phyloP scores from a whole-genome alignment of 1,140 invertebrate species.

The Chionoecetes opilio region DNA sequence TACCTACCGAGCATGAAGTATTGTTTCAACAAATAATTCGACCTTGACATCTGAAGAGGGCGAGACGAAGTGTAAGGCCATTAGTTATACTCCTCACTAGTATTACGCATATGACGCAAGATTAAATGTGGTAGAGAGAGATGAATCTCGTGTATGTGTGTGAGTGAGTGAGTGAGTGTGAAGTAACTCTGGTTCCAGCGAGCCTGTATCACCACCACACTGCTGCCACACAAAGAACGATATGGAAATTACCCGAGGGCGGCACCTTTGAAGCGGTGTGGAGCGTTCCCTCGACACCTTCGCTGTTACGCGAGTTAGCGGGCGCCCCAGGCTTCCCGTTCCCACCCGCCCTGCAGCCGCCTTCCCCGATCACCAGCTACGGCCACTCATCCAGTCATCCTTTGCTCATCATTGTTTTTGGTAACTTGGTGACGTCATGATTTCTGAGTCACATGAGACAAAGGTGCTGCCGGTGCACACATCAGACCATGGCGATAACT shows the following conservation, averaged over 20 bases:
- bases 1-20: no score
- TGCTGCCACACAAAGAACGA: constrained; percentile 76
- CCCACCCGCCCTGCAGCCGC: constrained; percentile 3
- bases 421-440: not conserved
- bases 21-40: not conserved
- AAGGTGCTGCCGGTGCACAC: not conserved
- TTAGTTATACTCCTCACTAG: not conserved
- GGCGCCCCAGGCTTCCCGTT: constrained; percentile 41
- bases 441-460: not conserved
- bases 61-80: not conserved
- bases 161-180: constrained; percentile 24
- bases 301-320: constrained; percentile 76
- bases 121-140: not conserved
- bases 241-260: constrained; percentile 79
- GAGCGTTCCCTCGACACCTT: constrained; percentile 76
- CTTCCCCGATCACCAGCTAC: constrained; percentile 2
- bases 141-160: constrained; percentile 19
- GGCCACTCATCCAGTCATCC: constrained; percentile 9
- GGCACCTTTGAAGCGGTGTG: constrained; percentile 77
- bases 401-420: not conserved
- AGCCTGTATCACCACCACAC: constrained; percentile 60
- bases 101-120: not conserved
- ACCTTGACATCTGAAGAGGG: not conserved
- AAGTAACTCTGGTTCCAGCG: constrained; percentile 35
- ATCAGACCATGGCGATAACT: not conserved